Percentiles rank a stretch among this genome's conserved stretches.
phyloP scores from a whole-genome alignment of 2,113 vertebrate species.

The Clinocottus analis region DNA sequence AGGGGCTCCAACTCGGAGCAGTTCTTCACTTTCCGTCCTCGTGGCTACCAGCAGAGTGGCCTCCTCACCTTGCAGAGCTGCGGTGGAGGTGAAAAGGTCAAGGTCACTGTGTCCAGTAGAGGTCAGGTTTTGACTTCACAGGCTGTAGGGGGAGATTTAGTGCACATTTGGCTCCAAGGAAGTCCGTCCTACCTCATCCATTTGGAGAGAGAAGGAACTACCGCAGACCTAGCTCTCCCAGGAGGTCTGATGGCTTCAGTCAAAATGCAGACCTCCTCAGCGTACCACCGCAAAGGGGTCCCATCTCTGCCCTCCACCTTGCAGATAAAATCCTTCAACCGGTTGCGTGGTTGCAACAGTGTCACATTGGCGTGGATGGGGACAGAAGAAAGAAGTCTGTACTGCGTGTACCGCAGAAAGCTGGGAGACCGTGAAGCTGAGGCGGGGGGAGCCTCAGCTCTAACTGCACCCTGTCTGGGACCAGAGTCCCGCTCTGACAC shows the following conservation, averaged over 20 bases:
- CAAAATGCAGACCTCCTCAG: constrained; percentile 87
- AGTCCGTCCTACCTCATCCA: constrained; percentile 85
- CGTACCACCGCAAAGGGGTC: constrained; percentile 85
- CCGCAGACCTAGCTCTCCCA: constrained; percentile 34
- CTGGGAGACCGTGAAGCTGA: constrained; percentile 58
- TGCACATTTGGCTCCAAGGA: constrained; percentile 88
- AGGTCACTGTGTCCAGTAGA: constrained; percentile 82
- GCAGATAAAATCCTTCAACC: constrained; percentile 92
- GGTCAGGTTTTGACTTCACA: constrained; percentile 81
- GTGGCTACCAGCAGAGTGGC: constrained; percentile 85
- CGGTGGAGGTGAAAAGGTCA: constrained; percentile 78
- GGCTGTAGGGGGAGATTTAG: constrained; percentile 80
- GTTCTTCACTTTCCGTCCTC: constrained; percentile 84
- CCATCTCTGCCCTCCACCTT: constrained; percentile 89
- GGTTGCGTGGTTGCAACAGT: constrained; percentile 88
- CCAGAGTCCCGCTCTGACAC: constrained; percentile 86
- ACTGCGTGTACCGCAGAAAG: constrained; percentile 88
- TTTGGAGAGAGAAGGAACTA: constrained; percentile 78
- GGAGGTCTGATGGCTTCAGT: constrained; percentile 80
- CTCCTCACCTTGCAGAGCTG: constrained; percentile 90
- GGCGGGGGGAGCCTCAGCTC: constrained; percentile 53
- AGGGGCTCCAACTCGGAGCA: constrained; percentile 68
- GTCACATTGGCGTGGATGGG: constrained; percentile 93
- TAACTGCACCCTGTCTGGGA: constrained; percentile 83
- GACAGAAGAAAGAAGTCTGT: constrained; percentile 89